Conservation (phyloP, 2,113 vertebrate genomes). For the Cyanoderma ruficeps region DNA sequence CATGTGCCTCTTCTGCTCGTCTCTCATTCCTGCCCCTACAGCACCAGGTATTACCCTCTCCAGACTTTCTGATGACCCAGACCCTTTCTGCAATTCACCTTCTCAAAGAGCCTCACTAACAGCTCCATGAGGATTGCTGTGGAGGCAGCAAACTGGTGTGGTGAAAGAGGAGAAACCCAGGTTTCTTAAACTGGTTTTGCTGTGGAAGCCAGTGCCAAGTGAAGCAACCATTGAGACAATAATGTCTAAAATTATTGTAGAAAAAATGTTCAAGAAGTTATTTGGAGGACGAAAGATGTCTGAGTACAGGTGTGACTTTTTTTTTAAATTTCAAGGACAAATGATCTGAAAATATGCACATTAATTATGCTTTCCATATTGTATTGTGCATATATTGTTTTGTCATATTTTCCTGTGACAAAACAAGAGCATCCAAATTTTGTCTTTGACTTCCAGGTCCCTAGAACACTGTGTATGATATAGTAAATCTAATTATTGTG, state of each 20-base stretch:
- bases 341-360: background rate
- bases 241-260: background rate
- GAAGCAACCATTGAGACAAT: background rate
- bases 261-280: background rate
- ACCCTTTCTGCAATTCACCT: background rate
- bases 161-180: background rate
- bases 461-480: background rate
- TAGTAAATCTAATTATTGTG: background rate
- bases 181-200: background rate
- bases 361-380: background rate
- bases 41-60: background rate
- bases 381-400: too few species aligned
- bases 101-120: background rate
- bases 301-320: background rate
- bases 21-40: background rate
- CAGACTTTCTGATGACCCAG: background rate
- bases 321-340: background rate
- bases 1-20: accelerated
- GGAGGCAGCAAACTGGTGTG: background rate
- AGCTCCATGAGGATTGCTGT: background rate
- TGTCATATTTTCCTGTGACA: too few species aligned
- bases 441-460: background rate
- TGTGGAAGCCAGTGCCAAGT: background rate
- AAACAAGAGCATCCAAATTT: background rate
- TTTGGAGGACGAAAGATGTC: background rate